A percentile compares a stretch with the other conserved stretches of the same genome.
Evolutionary conservation across 2,113 vertebrate genomes (phyloP).

Genomic region (Microcebus lehilahytsara): DNA sequence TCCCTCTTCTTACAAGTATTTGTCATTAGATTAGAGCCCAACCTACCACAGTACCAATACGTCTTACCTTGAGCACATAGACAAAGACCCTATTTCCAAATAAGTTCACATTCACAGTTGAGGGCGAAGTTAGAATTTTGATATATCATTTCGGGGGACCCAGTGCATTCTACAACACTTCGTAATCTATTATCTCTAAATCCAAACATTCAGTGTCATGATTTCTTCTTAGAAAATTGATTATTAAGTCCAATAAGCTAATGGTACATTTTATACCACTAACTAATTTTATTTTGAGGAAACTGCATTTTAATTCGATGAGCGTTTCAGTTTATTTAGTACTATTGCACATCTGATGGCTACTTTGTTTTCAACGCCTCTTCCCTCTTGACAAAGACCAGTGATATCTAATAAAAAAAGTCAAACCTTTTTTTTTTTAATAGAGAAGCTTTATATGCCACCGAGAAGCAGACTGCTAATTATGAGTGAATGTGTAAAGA

Average conservation of each 20-base stretch:
- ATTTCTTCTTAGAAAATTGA: neutral
- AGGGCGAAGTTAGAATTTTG: neutral
- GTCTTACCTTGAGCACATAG: neutral
- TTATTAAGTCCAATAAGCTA: neutral
- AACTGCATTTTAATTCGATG: conserved; percentile 12
- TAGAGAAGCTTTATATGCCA: conserved; percentile 74
- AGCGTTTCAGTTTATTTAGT: conserved; percentile 15
- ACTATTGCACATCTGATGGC: neutral
- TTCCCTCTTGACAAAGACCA: conserved; percentile 73
- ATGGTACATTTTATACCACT: neutral
- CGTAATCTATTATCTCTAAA: neutral
- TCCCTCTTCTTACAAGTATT: neutral
- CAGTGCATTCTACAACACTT: neutral
- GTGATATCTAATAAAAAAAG: conserved; percentile 77
- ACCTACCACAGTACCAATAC: neutral
- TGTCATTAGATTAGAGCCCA: neutral
- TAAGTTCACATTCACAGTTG: neutral
- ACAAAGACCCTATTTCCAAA: neutral
- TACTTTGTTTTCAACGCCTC: conserved; percentile 29
- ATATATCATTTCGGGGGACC: neutral
- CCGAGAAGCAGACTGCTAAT: conserved; percentile 79
- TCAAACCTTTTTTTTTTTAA: conserved; percentile 62
- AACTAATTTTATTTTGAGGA: neutral
- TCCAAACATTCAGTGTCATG: neutral
- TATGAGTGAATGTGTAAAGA: conserved; percentile 77